Evolutionary conservation across 2,888 invertebrate genomes (phyloP).

Genomic region (Acanthopleura granulata): DNA sequence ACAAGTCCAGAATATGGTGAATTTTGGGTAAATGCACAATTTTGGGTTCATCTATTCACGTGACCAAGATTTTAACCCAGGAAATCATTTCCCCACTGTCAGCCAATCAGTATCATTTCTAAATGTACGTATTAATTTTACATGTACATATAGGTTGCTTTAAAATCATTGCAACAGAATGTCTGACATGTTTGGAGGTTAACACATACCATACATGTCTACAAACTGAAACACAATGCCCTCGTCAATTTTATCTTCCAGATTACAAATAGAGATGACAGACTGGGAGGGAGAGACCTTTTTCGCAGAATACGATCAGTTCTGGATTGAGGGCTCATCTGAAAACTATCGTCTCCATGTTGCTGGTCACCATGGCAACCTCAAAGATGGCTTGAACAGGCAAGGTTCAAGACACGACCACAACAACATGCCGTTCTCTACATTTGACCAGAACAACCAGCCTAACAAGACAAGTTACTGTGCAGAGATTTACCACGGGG

Average conservation of each 20-base stretch:
- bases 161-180: background rate
- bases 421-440: conserved; percentile 20
- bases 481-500: conserved; percentile 18
- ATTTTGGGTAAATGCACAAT: too few relatives aligned
- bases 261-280: conserved; percentile 12
- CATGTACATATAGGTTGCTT: too few relatives aligned
- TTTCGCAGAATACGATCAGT: conserved; percentile 17
- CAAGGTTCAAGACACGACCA: conserved; percentile 1
- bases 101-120: too few relatives aligned
- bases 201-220: background rate
- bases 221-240: too few relatives aligned
- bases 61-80: too few relatives aligned
- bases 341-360: conserved; percentile 14
- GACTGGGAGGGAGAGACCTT: conserved; percentile 8
- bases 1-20: too few relatives aligned
- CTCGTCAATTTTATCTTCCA: background rate
- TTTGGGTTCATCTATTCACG: too few relatives aligned
- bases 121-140: too few relatives aligned
- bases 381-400: background rate
- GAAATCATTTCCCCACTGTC: too few relatives aligned
- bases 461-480: conserved; percentile 8
- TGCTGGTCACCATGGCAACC: conserved; percentile 18
- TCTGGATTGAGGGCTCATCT: background rate
- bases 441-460: conserved; percentile 21
- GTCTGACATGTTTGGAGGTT: background rate